These are phyloP conservation scores for Conus betulinus DNA, from an alignment of 1,140 invertebrate species.

Conservation along the genomic window DNA sequence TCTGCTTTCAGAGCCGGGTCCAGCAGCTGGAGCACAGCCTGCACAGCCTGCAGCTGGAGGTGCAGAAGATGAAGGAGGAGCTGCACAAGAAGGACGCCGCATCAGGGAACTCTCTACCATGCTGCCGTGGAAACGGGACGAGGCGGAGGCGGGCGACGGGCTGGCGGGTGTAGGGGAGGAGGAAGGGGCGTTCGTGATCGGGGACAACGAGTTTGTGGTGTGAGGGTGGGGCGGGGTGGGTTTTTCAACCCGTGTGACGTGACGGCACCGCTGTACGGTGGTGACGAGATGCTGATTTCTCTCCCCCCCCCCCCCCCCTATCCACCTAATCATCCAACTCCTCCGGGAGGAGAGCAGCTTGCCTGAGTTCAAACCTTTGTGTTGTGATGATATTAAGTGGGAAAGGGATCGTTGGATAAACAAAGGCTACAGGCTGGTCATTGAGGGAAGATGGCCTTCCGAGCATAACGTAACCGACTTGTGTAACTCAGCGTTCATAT, in stretches of 20 bases:
- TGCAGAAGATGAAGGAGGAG: slow-evolving; percentile 21
- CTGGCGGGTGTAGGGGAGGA: not conserved
- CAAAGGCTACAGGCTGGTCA: too few relatives aligned
- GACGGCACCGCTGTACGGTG: too few relatives aligned
- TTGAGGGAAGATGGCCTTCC: too few relatives aligned
- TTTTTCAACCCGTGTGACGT: too few relatives aligned
- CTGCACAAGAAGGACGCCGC: slow-evolving; percentile 28
- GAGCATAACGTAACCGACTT: too few relatives aligned
- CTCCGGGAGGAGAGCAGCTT: not conserved
- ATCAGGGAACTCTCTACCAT: slow-evolving; percentile 35
- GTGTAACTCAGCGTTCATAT: too few relatives aligned
- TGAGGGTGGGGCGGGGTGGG: not conserved
- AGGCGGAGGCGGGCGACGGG: not conserved
- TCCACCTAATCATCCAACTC: not conserved
- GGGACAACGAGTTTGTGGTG: slow-evolving; percentile 41
- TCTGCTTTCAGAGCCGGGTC: not conserved
- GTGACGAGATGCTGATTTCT: too few relatives aligned
- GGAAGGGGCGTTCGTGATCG: slow-evolving; percentile 32
- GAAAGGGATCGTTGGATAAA: too few relatives aligned
- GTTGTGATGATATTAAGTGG: too few relatives aligned
- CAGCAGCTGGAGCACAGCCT: slow-evolving; percentile 23
- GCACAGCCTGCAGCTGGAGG: slow-evolving; percentile 4
- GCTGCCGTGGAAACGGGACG: slow-evolving; percentile 21
- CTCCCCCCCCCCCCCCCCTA: not conserved
- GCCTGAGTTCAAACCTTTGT: too few relatives aligned